phyloP scores from a whole-genome alignment of 1,140 invertebrate genomes.

The Bombus consobrinus region DNA sequence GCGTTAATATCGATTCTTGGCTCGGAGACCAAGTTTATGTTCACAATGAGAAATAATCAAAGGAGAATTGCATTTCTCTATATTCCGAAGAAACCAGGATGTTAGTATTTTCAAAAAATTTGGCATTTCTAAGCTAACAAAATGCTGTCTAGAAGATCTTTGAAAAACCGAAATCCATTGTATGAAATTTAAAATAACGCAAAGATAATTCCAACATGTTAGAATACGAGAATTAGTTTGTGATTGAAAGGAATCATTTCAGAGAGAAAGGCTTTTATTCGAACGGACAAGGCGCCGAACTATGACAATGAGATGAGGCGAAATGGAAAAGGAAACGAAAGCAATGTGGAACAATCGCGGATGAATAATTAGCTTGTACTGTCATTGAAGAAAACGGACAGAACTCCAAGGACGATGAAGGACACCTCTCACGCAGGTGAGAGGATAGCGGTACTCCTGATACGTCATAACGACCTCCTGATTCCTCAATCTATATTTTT shows the following conservation, averaged over 20 bases:
- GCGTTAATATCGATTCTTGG: not conserved
- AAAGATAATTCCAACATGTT: not conserved
- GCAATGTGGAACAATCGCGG: constrained; percentile 19
- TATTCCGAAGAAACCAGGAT: not conserved
- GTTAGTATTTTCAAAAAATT: not conserved
- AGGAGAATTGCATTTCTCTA: not conserved
- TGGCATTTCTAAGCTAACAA: no score
- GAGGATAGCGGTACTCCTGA: constrained; percentile 63
- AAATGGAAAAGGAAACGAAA: constrained; percentile 1
- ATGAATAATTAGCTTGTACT: constrained; percentile 39
- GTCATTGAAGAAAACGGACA: constrained; percentile 42
- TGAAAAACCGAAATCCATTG: no score
- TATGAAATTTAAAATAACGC: not conserved
- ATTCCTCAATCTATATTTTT: constrained; percentile 34
- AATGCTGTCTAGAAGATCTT: no score
- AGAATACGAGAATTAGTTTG: not conserved
- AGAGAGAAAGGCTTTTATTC: not conserved
- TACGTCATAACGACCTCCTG: constrained; percentile 53
- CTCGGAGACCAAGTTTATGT: not conserved
- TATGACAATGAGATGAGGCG: not conserved
- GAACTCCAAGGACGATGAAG: constrained; percentile 54
- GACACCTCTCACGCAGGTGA: constrained; percentile 59
- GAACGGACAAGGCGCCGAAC: not conserved
- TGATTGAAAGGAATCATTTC: not conserved
- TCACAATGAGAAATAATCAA: not conserved